Evolutionary conservation across 2,888 invertebrate species (phyloP).

Genomic region (Spialia ferax): DNA sequence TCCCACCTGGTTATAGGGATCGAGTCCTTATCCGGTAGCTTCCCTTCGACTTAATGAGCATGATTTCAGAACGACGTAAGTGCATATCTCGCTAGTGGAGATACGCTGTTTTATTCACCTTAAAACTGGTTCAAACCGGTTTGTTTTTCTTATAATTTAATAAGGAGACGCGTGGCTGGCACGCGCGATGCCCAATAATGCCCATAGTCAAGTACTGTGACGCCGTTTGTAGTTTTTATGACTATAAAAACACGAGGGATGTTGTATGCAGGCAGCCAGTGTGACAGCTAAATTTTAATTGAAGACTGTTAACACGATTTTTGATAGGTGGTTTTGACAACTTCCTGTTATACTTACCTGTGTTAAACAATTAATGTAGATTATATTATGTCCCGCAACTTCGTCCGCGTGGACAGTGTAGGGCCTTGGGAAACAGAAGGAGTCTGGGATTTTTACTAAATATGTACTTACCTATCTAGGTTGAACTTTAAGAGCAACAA

Average conservation of each 20-base stretch:
- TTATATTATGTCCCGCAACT: too few relatives aligned
- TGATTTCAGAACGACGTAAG: background rate
- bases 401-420: too few relatives aligned
- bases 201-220: conserved; percentile 68
- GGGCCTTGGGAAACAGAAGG: too few relatives aligned
- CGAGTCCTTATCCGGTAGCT: conserved; percentile 32
- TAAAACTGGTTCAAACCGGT: conserved; percentile 52
- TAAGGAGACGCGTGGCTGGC: conserved; percentile 74
- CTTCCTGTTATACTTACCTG: conserved; percentile 10
- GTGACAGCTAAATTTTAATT: conserved; percentile 26
- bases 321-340: background rate
- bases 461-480: too few relatives aligned
- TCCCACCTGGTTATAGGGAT: conserved; percentile 36
- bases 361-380: too few relatives aligned
- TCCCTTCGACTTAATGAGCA: conserved; percentile 15
- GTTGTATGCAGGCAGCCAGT: conserved; percentile 7
- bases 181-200: conserved; percentile 64
- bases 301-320: conserved; percentile 11
- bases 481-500: too few relatives aligned
- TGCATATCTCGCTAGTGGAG: background rate
- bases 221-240: conserved; percentile 50
- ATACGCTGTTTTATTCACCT: conserved; percentile 3
- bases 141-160: conserved; percentile 82
- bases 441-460: too few relatives aligned
- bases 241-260: conserved; percentile 25